Evolutionary conservation across 1,140 invertebrate genomes (phyloP), one percentile per base, ranked within the genome.

Genomic region (Yoshiicerus persimilis): DNA sequence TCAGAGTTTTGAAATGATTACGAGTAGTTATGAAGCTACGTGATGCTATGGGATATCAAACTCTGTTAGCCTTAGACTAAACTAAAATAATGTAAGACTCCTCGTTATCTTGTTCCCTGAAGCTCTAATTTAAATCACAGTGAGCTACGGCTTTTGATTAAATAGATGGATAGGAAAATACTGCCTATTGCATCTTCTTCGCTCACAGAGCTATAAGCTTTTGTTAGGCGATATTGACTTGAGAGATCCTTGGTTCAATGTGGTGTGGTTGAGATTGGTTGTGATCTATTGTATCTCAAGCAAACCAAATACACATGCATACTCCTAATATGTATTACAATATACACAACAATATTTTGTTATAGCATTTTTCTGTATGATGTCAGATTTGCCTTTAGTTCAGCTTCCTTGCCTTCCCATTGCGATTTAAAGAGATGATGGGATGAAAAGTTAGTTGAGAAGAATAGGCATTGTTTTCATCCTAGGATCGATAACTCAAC

Each of bases 111-210:
- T 23, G 30, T 38, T 38, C 34, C 75, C 75, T 32, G 75, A 80
- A 80, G 75, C 75, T 80, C 75, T 80, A 80, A 80, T 80, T 80
- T 80, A 80, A 80, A 80, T 80, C 75, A 80, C 75, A 80, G 75
- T 80, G 75, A 80, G 75, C 38, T 80, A 80, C 75, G 16, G 75
- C 75, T 80, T 80, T 80, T 80, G 75, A 80, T 80, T 80, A 80
- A 80, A 80, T 16, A 80, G 75, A 80, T 80, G 75, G 75, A 80
- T 80, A 80, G 75, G 75, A 30, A 80, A 80, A 80, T 32, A 80
- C n/a, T 3, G 2, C n/a, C 75, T 80, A 80, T 80, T 66, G 62
- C 62, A 9, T 66, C 62, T 66, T 23, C n/a, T n/a, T n/a, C n/a
- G n/a, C n/a, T n/a, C n/a, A 56, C 20, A 56, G 20, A 1, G 5